These are phyloP conservation scores for Rhinoderma darwinii DNA, from an alignment of 2,113 vertebrate species.

Conservation along the genomic window DNA sequence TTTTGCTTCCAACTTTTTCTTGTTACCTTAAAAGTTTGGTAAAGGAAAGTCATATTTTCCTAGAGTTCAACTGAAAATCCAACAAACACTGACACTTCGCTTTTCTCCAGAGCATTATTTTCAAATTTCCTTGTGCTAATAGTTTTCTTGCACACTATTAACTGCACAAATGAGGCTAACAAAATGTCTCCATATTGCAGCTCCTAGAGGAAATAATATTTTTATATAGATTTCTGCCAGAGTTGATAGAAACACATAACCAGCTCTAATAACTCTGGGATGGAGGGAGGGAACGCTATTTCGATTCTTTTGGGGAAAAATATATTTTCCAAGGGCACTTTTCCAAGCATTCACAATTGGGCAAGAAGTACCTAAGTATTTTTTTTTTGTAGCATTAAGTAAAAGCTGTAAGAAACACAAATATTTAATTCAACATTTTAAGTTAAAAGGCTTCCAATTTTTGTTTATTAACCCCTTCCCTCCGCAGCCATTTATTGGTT, in stretches of 20 bases:
- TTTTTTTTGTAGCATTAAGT: neutral
- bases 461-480: neutral
- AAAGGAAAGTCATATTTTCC: neutral
- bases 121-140: constrained; percentile 55
- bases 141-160: constrained; percentile 59
- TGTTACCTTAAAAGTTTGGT: neutral
- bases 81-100: constrained; percentile 2
- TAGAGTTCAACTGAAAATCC: neutral
- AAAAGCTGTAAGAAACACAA: neutral
- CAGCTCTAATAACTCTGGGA: constrained; percentile 1
- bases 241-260: constrained; percentile 37
- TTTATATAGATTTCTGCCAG: constrained; percentile 49
- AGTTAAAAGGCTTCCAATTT: neutral
- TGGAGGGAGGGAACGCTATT: neutral
- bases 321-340: neutral
- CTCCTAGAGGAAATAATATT: constrained; percentile 57
- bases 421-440: neutral
- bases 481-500: neutral
- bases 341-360: neutral
- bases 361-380: neutral
- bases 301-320: neutral
- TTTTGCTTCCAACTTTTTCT: constrained; percentile 25
- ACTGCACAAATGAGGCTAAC: constrained; percentile 60
- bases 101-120: constrained; percentile 51
- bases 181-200: constrained; percentile 48